These are phyloP conservation scores for Semicossyphus pulcher DNA, from an alignment of 2,113 vertebrate species.

Conservation along the genomic window DNA sequence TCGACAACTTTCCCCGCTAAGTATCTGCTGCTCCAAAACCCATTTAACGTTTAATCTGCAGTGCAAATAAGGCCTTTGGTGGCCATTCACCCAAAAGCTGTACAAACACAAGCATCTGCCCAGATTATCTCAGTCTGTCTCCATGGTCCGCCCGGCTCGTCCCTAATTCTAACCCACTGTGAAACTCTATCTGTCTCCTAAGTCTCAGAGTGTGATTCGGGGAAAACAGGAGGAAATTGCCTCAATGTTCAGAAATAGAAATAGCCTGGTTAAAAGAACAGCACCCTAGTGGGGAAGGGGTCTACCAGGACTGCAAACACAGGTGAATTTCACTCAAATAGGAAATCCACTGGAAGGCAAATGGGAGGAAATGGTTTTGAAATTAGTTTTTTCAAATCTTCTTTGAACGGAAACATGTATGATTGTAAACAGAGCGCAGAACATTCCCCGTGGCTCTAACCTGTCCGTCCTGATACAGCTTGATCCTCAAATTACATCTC, in stretches of 20 bases:
- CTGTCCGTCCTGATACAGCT: constrained; percentile 18
- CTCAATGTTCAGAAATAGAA: constrained; percentile 37
- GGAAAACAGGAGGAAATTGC: constrained; percentile 23
- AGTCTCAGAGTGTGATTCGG: constrained; percentile 22
- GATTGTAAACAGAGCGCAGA: constrained; percentile 1
- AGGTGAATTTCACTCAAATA: constrained; percentile 33
- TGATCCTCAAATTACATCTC: constrained; percentile 44
- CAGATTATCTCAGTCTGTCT: constrained; percentile 67
- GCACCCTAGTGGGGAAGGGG: constrained; percentile 26
- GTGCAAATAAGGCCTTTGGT: constrained; percentile 63
- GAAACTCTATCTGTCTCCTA: constrained; percentile 36
- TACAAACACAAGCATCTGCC: constrained; percentile 72
- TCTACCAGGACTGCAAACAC: constrained; percentile 45
- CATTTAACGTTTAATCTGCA: constrained; percentile 73
- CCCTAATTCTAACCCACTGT: constrained; percentile 51
- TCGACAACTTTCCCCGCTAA: constrained; percentile 60
- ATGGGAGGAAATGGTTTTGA: neutral
- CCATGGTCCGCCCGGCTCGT: constrained; percentile 20
- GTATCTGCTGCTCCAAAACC: constrained; percentile 61
- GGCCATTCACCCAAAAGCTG: constrained; percentile 65
- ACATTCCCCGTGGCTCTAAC: neutral
- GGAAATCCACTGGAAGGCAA: constrained; percentile 39
- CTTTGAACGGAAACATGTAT: neutral
- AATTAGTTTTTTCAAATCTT: neutral
- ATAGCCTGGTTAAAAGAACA: constrained; percentile 23